Percentiles rank a stretch among this genome's conserved stretches.
phyloP scores from a whole-genome alignment of 2,797 vertebrate species.

The Phrynocephalus forsythii region DNA sequence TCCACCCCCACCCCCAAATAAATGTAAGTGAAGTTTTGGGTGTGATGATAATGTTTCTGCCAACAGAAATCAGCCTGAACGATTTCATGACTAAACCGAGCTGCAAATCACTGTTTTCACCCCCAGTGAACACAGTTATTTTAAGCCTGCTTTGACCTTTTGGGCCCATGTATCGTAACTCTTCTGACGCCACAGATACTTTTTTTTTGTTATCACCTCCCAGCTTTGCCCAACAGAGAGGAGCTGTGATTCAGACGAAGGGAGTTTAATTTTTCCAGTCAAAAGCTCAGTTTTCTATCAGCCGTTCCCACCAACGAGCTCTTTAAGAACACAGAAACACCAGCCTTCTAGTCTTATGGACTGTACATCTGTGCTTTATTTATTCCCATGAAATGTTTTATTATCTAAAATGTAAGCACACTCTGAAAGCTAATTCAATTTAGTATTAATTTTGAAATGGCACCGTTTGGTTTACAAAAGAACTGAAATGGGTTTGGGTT shows the following conservation, averaged over 20 bases:
- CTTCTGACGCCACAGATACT: not conserved
- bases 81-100: not conserved
- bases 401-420: not conserved
- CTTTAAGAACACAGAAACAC: fast-evolving
- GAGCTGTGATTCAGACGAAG: not conserved
- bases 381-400: not conserved
- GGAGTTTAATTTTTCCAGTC: not conserved
- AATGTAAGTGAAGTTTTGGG: not conserved
- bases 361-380: not conserved
- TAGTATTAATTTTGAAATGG: conserved; percentile 35
- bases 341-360: not conserved
- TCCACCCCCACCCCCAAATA: not conserved
- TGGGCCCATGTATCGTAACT: not conserved
- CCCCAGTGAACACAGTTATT: not conserved
- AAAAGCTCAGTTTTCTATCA: not conserved
- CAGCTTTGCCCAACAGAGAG: not conserved
- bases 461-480: not conserved
- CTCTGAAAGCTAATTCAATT: conserved; percentile 35
- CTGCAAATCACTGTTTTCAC: not conserved
- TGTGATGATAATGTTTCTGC: not conserved
- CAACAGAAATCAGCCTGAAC: not conserved
- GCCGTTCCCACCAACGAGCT: fast-evolving
- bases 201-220: not conserved
- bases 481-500: conserved; percentile 39
- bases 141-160: not conserved